Conservation (phyloP, 1,140 invertebrate species). For the Drosophila trapezifrons region DNA sequence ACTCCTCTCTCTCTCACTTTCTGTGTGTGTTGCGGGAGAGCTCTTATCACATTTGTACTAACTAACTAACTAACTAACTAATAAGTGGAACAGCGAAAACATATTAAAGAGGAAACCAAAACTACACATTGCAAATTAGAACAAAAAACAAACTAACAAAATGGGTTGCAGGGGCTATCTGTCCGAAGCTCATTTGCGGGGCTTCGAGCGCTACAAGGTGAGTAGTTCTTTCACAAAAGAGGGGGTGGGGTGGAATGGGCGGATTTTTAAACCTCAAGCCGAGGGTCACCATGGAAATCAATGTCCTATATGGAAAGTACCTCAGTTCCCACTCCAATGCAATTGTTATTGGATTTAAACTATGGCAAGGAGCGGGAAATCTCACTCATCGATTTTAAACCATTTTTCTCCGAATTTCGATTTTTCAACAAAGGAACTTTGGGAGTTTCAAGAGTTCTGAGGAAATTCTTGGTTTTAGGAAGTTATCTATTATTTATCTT, state of each 20-base stretch:
- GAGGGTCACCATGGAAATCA: constrained; percentile 49
- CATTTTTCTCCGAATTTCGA: not conserved
- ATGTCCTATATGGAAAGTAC: constrained; percentile 23
- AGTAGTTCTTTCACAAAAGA: constrained; percentile 49
- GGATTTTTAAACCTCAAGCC: not conserved
- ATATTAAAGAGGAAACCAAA: not conserved
- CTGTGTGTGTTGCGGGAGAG: not conserved
- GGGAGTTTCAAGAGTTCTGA: not conserved
- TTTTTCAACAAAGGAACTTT: not conserved
- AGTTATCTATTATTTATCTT: not conserved
- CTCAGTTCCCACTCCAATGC: not conserved
- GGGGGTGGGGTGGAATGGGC: not conserved
- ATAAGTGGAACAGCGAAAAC: constrained; percentile 21
- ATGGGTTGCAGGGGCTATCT: constrained; percentile 87
- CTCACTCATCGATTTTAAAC: constrained; percentile 9
- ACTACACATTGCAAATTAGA: constrained; percentile 8
- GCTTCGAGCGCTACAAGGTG: constrained; percentile 94
- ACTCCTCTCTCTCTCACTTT: not conserved
- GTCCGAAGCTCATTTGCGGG: constrained; percentile 89
- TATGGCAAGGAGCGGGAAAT: not conserved
- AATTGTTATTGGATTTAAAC: constrained; percentile 16
- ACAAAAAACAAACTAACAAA: constrained; percentile 35
- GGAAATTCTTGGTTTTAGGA: not conserved
- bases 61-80: not conserved
- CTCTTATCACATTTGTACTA: constrained; percentile 11